phyloP scores from a whole-genome alignment of 2,113 vertebrate genomes.

The Egretta garzetta region DNA sequence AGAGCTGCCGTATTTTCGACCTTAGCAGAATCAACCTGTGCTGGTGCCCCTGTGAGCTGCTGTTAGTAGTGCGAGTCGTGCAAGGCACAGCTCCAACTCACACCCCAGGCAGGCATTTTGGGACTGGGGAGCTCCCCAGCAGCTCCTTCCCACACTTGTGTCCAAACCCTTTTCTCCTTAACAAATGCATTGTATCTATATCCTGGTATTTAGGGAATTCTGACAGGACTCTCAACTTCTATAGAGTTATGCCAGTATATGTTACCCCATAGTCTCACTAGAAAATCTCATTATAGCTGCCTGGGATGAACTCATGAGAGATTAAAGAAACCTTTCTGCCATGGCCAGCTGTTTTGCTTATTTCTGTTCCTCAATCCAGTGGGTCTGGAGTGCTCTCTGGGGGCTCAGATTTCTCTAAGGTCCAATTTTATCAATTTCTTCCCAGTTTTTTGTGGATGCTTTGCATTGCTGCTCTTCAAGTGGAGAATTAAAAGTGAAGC shows the following conservation, averaged over 20 bases:
- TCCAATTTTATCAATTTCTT: neutral
- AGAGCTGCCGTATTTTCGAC: neutral
- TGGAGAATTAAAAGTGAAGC: neutral
- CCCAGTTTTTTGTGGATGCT: neutral
- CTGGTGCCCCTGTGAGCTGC: neutral
- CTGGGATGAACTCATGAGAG: neutral
- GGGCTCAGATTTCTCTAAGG: neutral
- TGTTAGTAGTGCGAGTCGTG: neutral
- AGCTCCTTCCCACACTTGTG: neutral
- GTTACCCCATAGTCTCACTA: neutral
- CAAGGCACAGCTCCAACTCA: neutral
- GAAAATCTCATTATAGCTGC: neutral
- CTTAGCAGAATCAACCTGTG: neutral
- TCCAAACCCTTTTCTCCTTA: neutral
- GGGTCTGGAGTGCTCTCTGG: neutral
- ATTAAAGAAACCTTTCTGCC: neutral
- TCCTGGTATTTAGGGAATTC: neutral
- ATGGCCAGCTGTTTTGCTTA: neutral
- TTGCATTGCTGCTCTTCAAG: neutral
- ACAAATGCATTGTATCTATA: neutral
- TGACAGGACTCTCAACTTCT: neutral
- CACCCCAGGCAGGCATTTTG: accelerated
- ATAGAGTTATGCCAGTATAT: neutral
- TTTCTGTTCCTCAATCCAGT: neutral
- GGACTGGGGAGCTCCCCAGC: neutral